A percentile compares a stretch with the other conserved stretches of the same genome.
Conservation (phyloP, 92 coral and sea anemone species). For the Bergia puertoricense region DNA sequence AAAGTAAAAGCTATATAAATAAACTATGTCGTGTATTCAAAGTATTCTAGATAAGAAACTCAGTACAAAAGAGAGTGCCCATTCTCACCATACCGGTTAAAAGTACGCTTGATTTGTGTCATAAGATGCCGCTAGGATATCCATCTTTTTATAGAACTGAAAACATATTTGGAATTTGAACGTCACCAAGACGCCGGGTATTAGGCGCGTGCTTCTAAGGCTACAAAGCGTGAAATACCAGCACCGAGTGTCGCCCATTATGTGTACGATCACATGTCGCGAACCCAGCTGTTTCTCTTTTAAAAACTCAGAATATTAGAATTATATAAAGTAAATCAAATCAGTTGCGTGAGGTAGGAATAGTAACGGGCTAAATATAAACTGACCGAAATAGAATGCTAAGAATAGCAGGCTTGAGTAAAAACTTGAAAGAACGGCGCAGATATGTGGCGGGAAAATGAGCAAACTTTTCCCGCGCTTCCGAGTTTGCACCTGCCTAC, state of each 20-base stretch:
- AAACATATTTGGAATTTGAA: not conserved
- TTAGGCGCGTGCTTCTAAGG: not conserved
- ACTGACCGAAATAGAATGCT: not conserved
- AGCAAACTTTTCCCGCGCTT: slow-evolving; percentile 28
- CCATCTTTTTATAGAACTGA: not conserved
- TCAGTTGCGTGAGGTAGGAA: not conserved
- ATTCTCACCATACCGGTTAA: not conserved
- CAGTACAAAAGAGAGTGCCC: not conserved
- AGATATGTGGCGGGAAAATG: not conserved
- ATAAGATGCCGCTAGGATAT: not conserved
- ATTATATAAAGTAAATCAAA: not conserved
- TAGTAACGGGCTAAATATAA: slow-evolving; percentile 9
- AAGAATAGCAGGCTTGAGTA: not conserved
- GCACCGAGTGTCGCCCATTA: not conserved
- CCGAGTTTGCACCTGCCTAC: slow-evolving; percentile 1
- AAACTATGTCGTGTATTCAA: slow-evolving; percentile 37
- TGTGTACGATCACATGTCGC: slow-evolving; percentile 14
- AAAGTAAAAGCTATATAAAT: not conserved
- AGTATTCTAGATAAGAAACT: slow-evolving; percentile 34
- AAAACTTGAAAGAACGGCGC: not conserved
- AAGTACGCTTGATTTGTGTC: not conserved
- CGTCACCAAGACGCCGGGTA: not conserved
- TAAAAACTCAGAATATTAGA: not conserved
- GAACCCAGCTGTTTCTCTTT: not conserved
- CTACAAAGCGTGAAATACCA: slow-evolving; percentile 20